These are phyloP conservation scores for Dufourea novaeangliae DNA, from an alignment of 1,140 invertebrate species.

Conservation along the genomic window DNA sequence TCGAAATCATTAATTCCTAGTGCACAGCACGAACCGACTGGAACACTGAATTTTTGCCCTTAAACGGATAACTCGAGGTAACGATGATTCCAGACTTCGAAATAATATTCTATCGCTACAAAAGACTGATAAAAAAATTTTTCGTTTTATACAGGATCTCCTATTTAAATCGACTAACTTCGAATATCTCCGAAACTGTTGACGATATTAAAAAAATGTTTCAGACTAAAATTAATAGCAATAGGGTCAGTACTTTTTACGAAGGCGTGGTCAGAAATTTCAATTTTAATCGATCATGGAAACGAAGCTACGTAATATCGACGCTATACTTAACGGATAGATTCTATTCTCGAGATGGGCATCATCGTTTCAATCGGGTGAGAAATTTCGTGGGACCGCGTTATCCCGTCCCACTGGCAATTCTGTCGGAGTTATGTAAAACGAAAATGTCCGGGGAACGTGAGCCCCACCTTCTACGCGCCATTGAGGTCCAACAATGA, in stretches of 20 bases:
- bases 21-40: background rate
- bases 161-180: no score
- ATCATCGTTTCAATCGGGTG: conserved; percentile 26
- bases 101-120: no score
- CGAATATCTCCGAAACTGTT: no score
- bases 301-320: background rate
- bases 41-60: background rate
- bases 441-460: conserved; percentile 52
- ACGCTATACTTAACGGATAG: conserved; percentile 2
- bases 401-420: conserved; percentile 9
- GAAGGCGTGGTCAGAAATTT: background rate
- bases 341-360: conserved; percentile 14
- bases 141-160: no score
- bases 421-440: conserved; percentile 60
- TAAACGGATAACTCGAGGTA: background rate
- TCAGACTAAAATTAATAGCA: no score
- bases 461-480: conserved; percentile 42
- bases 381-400: conserved; percentile 41
- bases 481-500: conserved; percentile 60
- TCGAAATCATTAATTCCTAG: conserved; percentile 44
- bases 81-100: no score
- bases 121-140: no score
- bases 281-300: background rate
- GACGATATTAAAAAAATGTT: no score
- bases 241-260: background rate